phyloP scores from a whole-genome alignment of 1,140 invertebrate genomes.

The Helicoverpa zea region DNA sequence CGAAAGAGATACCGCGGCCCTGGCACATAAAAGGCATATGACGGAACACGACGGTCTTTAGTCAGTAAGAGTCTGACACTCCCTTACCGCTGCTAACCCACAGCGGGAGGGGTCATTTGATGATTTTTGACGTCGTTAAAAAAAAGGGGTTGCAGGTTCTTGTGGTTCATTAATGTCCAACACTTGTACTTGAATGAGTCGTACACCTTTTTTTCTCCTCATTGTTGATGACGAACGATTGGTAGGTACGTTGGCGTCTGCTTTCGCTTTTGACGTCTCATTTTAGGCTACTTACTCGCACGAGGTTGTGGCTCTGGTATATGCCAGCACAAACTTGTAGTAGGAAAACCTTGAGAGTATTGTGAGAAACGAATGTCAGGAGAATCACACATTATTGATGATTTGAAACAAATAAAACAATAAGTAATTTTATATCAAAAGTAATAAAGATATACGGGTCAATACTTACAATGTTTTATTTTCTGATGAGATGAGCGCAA shows the following conservation, averaged over 20 bases:
- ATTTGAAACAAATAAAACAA: conserved; percentile 1
- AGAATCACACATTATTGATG: conserved; percentile 7
- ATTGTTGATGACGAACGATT: background rate
- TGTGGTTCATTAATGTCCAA: conserved; percentile 4
- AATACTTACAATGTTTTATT: no score
- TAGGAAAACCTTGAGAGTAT: conserved; percentile 11
- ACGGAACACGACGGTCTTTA: no score
- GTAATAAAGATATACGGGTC: background rate
- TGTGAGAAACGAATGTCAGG: conserved; percentile 3
- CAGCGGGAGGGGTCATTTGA: no score
- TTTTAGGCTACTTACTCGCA: background rate
- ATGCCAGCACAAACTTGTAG: conserved; percentile 7
- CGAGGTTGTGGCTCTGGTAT: background rate
- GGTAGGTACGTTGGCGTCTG: background rate
- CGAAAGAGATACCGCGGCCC: no score
- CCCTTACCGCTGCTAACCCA: no score
- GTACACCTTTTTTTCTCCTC: conserved; percentile 3
- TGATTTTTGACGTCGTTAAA: no score
- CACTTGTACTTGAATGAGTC: conserved; percentile 4
- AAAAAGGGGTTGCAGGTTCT: conserved; percentile 1
- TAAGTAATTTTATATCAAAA: background rate
- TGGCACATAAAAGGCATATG: no score
- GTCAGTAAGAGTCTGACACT: no score
- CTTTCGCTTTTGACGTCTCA: background rate
- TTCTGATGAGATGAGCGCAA: no score